Conservation (phyloP, 2,888 invertebrate species). For the Periphyllus acericola region DNA sequence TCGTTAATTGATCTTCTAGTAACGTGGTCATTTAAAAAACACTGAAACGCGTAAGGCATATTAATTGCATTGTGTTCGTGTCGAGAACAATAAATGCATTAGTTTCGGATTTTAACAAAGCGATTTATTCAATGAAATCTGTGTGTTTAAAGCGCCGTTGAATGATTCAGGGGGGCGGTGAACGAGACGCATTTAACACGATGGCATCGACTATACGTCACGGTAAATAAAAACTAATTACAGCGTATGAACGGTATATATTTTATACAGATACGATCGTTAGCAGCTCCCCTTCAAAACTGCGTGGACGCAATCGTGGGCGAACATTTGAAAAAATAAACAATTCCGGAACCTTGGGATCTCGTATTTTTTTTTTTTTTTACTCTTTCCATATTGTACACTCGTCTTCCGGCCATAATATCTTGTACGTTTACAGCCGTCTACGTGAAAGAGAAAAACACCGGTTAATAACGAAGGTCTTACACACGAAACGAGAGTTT, state of each 20-base stretch:
- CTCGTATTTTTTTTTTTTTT: slow-evolving; percentile 2
- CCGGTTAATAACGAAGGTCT: slow-evolving; percentile 59
- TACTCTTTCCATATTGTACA: slow-evolving; percentile 5
- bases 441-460: slow-evolving; percentile 19
- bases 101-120: no score
- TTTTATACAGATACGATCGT: neutral
- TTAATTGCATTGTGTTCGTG: no score
- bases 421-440: neutral
- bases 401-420: slow-evolving; percentile 31
- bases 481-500: slow-evolving; percentile 54
- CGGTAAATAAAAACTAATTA: slow-evolving; percentile 23
- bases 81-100: no score
- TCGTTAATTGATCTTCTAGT: no score
- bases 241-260: neutral
- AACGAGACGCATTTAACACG: neutral
- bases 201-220: neutral
- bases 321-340: slow-evolving; percentile 16
- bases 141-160: neutral
- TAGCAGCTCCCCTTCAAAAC: slow-evolving; percentile 27
- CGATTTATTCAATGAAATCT: neutral
- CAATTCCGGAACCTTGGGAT: slow-evolving; percentile 14
- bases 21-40: no score
- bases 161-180: no score
- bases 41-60: no score
- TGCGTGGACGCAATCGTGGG: neutral